Conservation (phyloP, 2,113 vertebrate species). For the Nymphicus hollandicus region DNA sequence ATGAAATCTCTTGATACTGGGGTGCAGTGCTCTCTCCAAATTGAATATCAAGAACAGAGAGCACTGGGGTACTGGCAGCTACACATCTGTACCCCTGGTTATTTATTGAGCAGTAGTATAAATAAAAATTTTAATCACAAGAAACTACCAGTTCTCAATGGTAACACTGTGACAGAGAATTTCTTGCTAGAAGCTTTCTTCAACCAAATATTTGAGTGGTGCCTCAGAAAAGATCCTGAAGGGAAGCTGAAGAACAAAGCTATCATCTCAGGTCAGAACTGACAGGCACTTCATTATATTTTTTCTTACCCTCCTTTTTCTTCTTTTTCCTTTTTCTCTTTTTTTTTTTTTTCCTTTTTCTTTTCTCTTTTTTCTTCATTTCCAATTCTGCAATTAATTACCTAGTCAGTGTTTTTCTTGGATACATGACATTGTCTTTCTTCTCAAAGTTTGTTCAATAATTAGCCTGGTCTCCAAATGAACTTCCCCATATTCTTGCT, state of each 20-base stretch:
- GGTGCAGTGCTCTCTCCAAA: background rate
- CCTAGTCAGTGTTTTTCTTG: background rate
- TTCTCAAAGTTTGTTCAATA: background rate
- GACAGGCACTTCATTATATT: background rate
- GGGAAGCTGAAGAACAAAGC: background rate
- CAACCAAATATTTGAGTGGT: background rate
- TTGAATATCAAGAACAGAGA: background rate
- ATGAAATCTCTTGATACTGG: background rate
- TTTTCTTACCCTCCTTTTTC: background rate
- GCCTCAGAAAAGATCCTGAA: background rate
- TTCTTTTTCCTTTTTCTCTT: background rate
- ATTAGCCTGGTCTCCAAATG: background rate
- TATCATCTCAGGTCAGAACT: background rate
- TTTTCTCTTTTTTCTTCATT: background rate
- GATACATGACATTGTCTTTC: background rate
- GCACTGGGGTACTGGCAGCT: background rate
- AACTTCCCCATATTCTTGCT: background rate
- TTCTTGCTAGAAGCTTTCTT: background rate
- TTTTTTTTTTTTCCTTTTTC: fast-evolving
- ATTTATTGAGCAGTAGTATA: background rate
- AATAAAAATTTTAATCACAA: slow-evolving; percentile 29
- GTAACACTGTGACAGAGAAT: background rate
- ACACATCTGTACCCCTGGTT: background rate
- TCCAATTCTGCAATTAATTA: background rate
- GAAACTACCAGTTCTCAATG: background rate